Base-by-base conservation (phyloP, 2,797 vertebrate species). In the Siniperca undulata region DNA sequence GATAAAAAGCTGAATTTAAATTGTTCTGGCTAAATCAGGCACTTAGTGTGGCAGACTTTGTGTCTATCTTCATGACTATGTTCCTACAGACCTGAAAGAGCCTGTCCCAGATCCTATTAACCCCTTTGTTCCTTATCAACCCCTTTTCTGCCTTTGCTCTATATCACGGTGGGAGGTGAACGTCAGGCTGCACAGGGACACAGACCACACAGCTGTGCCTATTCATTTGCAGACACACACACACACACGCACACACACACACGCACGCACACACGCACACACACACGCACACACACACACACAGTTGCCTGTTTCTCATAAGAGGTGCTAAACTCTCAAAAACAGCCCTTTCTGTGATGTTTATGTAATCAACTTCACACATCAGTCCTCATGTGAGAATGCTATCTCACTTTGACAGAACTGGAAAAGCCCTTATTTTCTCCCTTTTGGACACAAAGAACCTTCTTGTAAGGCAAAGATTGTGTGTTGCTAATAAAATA, bases 121-220 rank as follows among this genome's bases (percentile, higher is more conserved):
- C 85, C 30, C 78, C 58, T 66, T 90, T 89, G 64, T 89, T 56
- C 50, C 89, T 17, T 10, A 44, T 77, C 85, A 4, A 79, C 66
- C 22, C 70, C 48, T 59, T 84, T 76, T 40, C 84, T 55, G 68
- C 65, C 78, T 70, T 77, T 38, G 16, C 78, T 81, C 46, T 82
- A 38, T 3, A 67, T 70, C 74, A 74, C 7, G 1, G 70, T 83
- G 74, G 83, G 84, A 80, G 78, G 79, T 78, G 78, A 70, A 70
- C 10, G 19, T 74, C 68, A 75, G 70, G 58, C 75, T 74, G 65
- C 36, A 81, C 42, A 22, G 38, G 38, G 52, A 72, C 24, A 17
- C 17, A 84, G 87, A 91, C 87, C 87, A 88, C 89, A 89, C 88
- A 92, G 62, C 82, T 70, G 58, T 70, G 50, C 40, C 55, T 59